Evolutionary conservation across 1,140 invertebrate genomes (phyloP), one percentile per base, ranked within the genome.

Genomic region (Bombus confusus): DNA sequence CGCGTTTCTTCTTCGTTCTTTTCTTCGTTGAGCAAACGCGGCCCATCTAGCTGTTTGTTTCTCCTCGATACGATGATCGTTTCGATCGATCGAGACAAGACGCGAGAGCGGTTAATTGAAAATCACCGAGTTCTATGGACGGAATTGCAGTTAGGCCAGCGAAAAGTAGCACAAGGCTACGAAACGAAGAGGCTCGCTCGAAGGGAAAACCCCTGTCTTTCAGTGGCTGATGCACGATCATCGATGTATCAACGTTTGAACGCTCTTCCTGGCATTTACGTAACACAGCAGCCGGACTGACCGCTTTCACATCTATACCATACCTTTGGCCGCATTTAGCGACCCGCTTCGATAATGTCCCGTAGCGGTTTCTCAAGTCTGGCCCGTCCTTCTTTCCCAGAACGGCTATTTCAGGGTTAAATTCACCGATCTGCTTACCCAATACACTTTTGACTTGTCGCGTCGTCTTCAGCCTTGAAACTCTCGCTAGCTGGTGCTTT

Each of bases 241-340:
- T 88, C 86, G 82, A 76, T 80, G 59, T 72, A 71, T 37, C 39
- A 68, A 77, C 84, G 80, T 82, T 76, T 13, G 87, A 93, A 91
- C 87, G 86, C 87, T 93, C 93, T 93, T 94, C 93, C 92, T 94
- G 91, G 85, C 89, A 91, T 94, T 94, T 94, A 94, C 91, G 91
- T 94, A 94, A 94, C 91, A 73, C 80, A 69, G 75, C 90, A 85
- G 87, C 93, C 88, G 93, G 92, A 93, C 90, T 92, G 92, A 94
- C 93, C 91, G 91, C 94, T 94, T 94, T 94, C 93, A 94, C 93
- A 91, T 92, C 90, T 92, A 87, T 87, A 87, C 84, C 74, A 68
- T 88, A 80, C 89, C 88, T 89, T 87, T 76, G 89, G 52, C 69
- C 88, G 88, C 86, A 79, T 86, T 90, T 85, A 90, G 76, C 83